Evolutionary conservation across 2,888 invertebrate species (phyloP), one percentile per base, ranked within the genome.

Genomic region (Eustalomyia histrio): DNA sequence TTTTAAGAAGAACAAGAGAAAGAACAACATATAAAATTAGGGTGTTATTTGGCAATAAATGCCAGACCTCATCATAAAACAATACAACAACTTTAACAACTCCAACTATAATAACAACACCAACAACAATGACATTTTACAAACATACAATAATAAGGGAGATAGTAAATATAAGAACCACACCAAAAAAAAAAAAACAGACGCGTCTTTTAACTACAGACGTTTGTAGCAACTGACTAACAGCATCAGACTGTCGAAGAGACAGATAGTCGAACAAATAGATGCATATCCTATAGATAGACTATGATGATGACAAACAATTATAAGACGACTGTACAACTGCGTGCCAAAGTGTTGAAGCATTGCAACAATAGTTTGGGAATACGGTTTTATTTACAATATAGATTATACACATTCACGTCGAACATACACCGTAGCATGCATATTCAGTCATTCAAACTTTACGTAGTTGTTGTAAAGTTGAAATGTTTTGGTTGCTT

Each of bases 321-420:
- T 79, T 82, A 82, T 65, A 71, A 61, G 65, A 65, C 39, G 21
- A 65, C 69, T 61, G 47, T 65, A 16, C 33, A 71, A 73, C 43
- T 78, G 80, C 80, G 73, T 80, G 80, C 76, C 76, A 80, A 76
- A 80, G 80, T 76, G 73, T 76, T 80, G 53, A 73, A 76, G 64
- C 55, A 65, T 73, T 65, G 58, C 73, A 55, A 47, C 52, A 60
- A 60, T 58, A 64, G 63, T 64, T 65, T 35, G 52, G 57, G n/a
- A 76, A 73, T 35, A 33, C 53, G 43, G 7, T 12, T 33, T 12
- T 33, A 17, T 4, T 6, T 29, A n/a, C 33, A 58, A 39, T 12
- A 24, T 10, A 16, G 1, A 4, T 1, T 17, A 29, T 24, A 74
- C 9, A 52, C 60, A 50, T 52, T 74, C 63, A 64, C 52, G 7